These are phyloP conservation scores for Callyntrura sp. DNA, from an alignment of 2,888 invertebrate species.

Conservation along the genomic window DNA sequence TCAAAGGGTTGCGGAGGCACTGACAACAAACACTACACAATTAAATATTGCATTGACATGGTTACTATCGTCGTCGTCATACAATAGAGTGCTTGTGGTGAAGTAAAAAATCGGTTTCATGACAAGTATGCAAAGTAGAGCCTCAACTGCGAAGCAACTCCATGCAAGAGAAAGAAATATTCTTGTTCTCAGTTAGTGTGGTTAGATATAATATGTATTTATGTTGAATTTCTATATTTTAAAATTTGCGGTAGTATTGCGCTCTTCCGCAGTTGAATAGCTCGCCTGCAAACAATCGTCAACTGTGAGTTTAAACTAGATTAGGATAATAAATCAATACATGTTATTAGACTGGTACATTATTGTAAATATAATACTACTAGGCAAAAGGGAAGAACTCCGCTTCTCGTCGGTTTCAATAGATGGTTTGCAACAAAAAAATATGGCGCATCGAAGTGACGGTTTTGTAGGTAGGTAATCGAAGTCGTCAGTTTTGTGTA, in stretches of 20 bases:
- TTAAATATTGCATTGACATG: conserved; percentile 31
- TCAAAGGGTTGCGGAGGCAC: not conserved
- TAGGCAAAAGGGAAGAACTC: no score
- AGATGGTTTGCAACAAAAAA: no score
- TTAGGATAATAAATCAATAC: conserved; percentile 2
- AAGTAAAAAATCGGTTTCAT: not conserved
- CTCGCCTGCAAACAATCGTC: not conserved
- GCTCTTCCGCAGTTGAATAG: not conserved
- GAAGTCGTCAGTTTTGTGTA: no score
- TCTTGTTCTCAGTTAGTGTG: not conserved
- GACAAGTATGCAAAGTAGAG: not conserved
- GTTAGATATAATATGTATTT: not conserved
- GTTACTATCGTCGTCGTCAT: not conserved
- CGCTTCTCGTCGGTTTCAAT: no score
- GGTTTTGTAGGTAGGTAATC: no score
- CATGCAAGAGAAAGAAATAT: not conserved
- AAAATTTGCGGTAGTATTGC: not conserved
- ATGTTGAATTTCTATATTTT: not conserved
- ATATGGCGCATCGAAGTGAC: no score
- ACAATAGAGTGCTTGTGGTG: conserved; percentile 1
- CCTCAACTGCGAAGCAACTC: not conserved
- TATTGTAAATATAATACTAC: no score
- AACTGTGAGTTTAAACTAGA: not conserved
- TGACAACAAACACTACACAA: not conserved
- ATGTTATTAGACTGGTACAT: not conserved